phyloP scores from a whole-genome alignment of 2,888 invertebrate genomes.

The Spodoptera exigua region DNA sequence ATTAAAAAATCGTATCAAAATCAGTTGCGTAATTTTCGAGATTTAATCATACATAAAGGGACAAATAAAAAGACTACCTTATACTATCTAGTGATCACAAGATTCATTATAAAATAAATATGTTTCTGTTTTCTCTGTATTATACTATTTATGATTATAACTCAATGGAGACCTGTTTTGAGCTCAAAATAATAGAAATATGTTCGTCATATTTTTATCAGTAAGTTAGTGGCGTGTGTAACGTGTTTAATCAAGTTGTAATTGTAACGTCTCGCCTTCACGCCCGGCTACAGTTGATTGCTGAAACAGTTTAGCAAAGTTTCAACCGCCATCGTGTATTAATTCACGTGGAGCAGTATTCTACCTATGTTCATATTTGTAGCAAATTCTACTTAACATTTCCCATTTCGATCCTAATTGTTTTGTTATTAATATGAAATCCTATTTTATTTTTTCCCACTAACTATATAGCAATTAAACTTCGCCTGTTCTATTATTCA shows the following conservation, averaged over 20 bases:
- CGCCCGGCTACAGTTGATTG: conserved; percentile 13
- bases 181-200: neutral
- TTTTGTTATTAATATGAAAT: neutral
- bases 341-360: conserved; percentile 2
- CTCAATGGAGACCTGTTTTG: too few species aligned
- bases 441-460: conserved; percentile 7
- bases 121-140: too few species aligned
- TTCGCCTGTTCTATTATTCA: conserved; percentile 29
- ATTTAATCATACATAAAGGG: too few species aligned
- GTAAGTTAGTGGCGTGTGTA: conserved; percentile 3
- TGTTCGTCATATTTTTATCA: conserved; percentile 6
- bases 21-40: too few species aligned
- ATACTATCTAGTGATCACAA: too few species aligned
- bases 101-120: too few species aligned
- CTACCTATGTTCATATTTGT: neutral
- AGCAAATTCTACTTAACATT: neutral
- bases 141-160: too few species aligned
- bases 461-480: conserved; percentile 11
- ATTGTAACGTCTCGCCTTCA: conserved; percentile 14
- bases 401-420: neutral
- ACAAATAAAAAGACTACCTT: too few species aligned
- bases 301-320: conserved; percentile 28
- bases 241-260: conserved; percentile 24
- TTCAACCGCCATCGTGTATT: conserved; percentile 31
- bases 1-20: too few species aligned